phyloP scores from a whole-genome alignment of 2,113 vertebrate species.

The Sander vitreus region DNA sequence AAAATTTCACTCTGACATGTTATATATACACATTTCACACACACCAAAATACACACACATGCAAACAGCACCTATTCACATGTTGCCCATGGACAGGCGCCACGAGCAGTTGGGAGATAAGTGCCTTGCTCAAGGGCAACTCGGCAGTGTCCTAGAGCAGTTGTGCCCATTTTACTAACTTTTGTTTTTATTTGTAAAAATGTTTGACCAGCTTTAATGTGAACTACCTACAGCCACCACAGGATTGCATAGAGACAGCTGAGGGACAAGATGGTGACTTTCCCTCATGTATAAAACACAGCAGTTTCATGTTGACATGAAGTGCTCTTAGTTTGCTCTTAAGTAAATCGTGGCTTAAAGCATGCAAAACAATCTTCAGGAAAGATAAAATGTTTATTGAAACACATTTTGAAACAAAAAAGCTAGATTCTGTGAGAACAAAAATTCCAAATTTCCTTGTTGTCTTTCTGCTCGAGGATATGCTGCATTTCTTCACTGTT shows the following conservation, averaged over 20 bases:
- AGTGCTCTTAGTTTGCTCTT: conserved; percentile 61
- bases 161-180: neutral
- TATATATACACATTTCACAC: too few species aligned
- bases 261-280: conserved; percentile 27
- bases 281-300: conserved; percentile 36
- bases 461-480: conserved; percentile 61
- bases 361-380: conserved; percentile 15
- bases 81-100: too few species aligned
- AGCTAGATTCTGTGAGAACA: neutral
- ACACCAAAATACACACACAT: too few species aligned
- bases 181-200: neutral
- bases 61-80: too few species aligned
- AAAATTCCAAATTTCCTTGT: conserved; percentile 15
- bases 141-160: too few species aligned
- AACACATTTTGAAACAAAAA: conserved; percentile 23
- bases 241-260: neutral
- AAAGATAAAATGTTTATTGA: conserved; percentile 5
- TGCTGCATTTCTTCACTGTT: conserved; percentile 58
- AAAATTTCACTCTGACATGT: too few species aligned
- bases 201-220: conserved; percentile 12
- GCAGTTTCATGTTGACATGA: conserved; percentile 55
- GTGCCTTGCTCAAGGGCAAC: too few species aligned
- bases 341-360: conserved; percentile 49
- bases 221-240: conserved; percentile 4
- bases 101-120: too few species aligned